These are phyloP conservation scores for Drosophila dives DNA, from an alignment of 2,888 invertebrate genomes.

Conservation along the genomic window DNA sequence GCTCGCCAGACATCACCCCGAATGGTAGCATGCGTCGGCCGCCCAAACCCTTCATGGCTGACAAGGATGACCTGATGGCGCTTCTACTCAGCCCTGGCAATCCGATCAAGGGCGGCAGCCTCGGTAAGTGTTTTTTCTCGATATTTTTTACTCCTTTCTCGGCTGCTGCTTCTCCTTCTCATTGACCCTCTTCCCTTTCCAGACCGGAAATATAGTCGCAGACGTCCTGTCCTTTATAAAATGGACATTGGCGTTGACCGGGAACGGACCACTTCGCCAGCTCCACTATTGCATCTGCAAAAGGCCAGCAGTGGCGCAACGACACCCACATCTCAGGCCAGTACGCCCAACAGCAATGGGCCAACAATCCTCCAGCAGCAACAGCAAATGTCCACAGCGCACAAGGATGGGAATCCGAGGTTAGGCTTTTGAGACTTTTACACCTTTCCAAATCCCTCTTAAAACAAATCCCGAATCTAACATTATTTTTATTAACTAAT, in stretches of 20 bases:
- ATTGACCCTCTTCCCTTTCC: not conserved
- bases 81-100: constrained; percentile 92
- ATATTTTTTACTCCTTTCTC: not conserved
- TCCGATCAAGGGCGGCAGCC: constrained; percentile 89
- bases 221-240: constrained; percentile 91
- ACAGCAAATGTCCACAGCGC: constrained; percentile 69
- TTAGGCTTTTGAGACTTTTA: constrained; percentile 81
- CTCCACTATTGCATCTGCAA: constrained; percentile 85
- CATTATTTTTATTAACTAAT: not conserved
- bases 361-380: constrained; percentile 45
- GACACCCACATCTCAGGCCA: constrained; percentile 57
- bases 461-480: not conserved
- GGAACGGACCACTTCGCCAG: constrained; percentile 90
- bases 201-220: constrained; percentile 94
- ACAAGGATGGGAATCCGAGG: constrained; percentile 87
- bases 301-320: constrained; percentile 59
- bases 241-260: constrained; percentile 90
- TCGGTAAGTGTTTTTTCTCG: constrained; percentile 86
- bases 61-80: constrained; percentile 94
- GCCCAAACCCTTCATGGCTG: constrained; percentile 87
- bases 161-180: not conserved
- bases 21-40: constrained; percentile 94
- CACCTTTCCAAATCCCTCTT: not conserved
- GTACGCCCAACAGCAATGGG: constrained; percentile 59
- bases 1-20: constrained; percentile 91